phyloP scores from a whole-genome alignment of 2,113 vertebrate genomes.

The Loxodonta africana region DNA sequence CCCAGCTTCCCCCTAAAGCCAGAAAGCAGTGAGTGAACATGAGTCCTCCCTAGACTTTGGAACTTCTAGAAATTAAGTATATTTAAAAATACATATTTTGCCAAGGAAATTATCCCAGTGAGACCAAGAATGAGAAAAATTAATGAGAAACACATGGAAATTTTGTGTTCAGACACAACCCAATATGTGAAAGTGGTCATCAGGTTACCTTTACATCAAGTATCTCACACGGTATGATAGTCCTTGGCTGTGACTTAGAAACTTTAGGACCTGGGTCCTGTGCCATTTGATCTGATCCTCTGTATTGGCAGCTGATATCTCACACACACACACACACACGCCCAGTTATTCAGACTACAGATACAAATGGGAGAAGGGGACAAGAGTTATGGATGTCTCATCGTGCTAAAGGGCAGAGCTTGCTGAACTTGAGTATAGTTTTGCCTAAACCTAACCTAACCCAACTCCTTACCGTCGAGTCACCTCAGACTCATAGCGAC shows the following conservation, averaged over 20 bases:
- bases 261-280: not conserved
- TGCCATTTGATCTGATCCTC: conserved; percentile 22
- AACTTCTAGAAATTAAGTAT: not conserved
- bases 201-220: not conserved
- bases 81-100: not conserved
- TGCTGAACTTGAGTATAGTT: not conserved
- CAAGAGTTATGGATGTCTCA: not conserved
- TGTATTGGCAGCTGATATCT: not conserved
- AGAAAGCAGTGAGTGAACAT: not conserved
- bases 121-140: conserved; percentile 33
- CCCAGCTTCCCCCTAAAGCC: not conserved
- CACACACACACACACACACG: not conserved
- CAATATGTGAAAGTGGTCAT: not conserved
- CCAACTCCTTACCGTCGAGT: no score
- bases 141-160: conserved; percentile 1
- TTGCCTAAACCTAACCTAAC: not conserved
- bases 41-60: not conserved
- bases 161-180: not conserved
- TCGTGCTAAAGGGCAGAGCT: not conserved
- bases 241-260: not conserved
- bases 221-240: not conserved
- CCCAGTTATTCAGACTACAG: not conserved
- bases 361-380: not conserved
- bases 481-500: no score
- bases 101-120: conserved; percentile 18